These are phyloP conservation scores for Drosophila sucinea DNA, from an alignment of 1,140 invertebrate genomes.

Conservation along the genomic window DNA sequence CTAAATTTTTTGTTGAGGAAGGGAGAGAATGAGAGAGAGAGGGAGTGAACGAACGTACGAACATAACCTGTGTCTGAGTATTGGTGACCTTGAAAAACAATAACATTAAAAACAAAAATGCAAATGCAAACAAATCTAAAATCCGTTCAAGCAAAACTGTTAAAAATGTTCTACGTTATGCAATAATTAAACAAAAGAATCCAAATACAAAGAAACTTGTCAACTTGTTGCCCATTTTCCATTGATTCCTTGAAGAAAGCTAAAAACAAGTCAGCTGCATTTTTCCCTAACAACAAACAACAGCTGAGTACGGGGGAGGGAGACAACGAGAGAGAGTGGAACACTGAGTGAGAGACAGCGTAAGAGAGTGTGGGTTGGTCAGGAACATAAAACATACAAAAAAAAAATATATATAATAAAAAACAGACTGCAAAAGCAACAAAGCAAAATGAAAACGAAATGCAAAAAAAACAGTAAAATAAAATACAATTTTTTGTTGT, in stretches of 20 bases:
- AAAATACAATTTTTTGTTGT: constrained; percentile 52
- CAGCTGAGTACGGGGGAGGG: constrained; percentile 39
- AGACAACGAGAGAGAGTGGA: neutral
- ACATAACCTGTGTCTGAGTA: constrained; percentile 38
- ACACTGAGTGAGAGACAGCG: constrained; percentile 26
- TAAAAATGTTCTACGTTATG: constrained; percentile 60
- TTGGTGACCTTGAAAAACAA: constrained; percentile 75
- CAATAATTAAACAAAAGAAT: constrained; percentile 52
- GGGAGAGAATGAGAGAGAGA: constrained; percentile 16
- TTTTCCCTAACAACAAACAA: constrained; percentile 38
- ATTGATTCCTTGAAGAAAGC: constrained; percentile 8
- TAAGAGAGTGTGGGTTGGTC: constrained; percentile 41
- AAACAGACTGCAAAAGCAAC: constrained; percentile 38
- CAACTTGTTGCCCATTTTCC: constrained; percentile 27
- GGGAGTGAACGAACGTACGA: neutral
- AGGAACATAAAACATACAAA: constrained; percentile 27
- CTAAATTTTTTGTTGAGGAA: constrained; percentile 40
- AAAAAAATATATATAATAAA: constrained; percentile 15
- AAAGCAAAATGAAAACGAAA: constrained; percentile 39
- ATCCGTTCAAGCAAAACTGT: constrained; percentile 65
- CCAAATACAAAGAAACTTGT: constrained; percentile 10
- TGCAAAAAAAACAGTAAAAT: constrained; percentile 60
- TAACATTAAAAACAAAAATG: constrained; percentile 63
- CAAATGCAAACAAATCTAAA: constrained; percentile 74
- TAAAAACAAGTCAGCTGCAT: constrained; percentile 31